Evolutionary conservation across 1,140 invertebrate species (phyloP).

Genomic region (Aphis gossypii): DNA sequence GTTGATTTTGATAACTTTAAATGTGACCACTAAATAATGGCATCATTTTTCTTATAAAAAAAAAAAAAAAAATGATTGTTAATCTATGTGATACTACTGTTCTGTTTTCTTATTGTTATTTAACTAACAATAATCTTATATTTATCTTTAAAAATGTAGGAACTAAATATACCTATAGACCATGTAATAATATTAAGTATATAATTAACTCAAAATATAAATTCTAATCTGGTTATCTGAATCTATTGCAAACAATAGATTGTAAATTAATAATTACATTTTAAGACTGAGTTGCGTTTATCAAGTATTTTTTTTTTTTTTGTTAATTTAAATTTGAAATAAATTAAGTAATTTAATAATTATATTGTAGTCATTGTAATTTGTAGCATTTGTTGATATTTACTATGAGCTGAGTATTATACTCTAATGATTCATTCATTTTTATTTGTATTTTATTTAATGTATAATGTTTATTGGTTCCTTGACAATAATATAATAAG

Average conservation of each 20-base stretch:
- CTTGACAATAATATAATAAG: too few relatives aligned
- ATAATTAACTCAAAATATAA: not conserved
- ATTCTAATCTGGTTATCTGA: not conserved
- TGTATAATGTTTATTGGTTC: too few relatives aligned
- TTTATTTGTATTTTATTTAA: not conserved
- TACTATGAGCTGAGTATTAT: not conserved
- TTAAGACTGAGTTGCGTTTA: not conserved
- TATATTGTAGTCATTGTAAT: not conserved
- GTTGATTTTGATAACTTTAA: not conserved
- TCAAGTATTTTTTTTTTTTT: not conserved
- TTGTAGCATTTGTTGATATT: not conserved
- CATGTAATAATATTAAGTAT: not conserved
- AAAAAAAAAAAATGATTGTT: not conserved
- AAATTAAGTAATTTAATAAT: not conserved
- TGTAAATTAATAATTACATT: not conserved
- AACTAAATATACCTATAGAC: not conserved
- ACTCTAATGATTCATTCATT: not conserved
- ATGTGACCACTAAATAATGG: not conserved
- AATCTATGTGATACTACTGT: slow-evolving; percentile 5
- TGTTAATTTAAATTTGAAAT: not conserved
- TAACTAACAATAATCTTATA: not conserved
- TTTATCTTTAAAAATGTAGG: not conserved
- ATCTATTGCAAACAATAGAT: not conserved
- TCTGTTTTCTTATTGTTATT: not conserved
- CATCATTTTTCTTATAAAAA: not conserved